A percentile compares a stretch with the other conserved stretches of the same genome.
phyloP scores from a whole-genome alignment of 2,888 invertebrate genomes.

The Pristionchus japonicus region DNA sequence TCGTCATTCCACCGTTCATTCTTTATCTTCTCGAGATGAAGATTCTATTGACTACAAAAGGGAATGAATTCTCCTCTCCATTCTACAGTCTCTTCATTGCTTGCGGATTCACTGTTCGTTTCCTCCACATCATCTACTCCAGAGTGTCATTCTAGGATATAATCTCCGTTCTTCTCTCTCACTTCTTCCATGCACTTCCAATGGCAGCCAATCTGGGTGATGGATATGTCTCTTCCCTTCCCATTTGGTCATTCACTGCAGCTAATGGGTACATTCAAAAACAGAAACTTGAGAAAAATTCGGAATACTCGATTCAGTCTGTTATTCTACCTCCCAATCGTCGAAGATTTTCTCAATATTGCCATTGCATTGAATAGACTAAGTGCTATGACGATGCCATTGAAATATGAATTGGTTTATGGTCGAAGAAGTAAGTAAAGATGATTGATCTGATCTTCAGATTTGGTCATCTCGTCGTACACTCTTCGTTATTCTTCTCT shows the following conservation, averaged over 20 bases:
- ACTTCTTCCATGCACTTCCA: slow-evolving; percentile 9
- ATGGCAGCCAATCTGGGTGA: background rate
- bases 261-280: background rate
- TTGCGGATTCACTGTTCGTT: background rate
- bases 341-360: slow-evolving; percentile 3
- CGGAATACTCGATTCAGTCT: background rate
- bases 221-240: background rate
- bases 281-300: background rate
- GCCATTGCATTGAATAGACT: background rate
- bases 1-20: background rate
- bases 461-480: background rate
- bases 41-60: background rate
- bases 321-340: background rate
- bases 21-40: background rate
- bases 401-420: background rate
- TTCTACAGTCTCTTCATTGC: background rate
- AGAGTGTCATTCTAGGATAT: background rate
- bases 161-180: background rate
- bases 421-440: background rate
- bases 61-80: background rate
- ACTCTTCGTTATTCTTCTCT: background rate
- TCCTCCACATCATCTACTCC: background rate
- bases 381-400: background rate
- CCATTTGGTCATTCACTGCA: background rate
- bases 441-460: background rate